phyloP scores from a whole-genome alignment of 92 coral and sea anemone genomes.

The Palythoa grandiflora region DNA sequence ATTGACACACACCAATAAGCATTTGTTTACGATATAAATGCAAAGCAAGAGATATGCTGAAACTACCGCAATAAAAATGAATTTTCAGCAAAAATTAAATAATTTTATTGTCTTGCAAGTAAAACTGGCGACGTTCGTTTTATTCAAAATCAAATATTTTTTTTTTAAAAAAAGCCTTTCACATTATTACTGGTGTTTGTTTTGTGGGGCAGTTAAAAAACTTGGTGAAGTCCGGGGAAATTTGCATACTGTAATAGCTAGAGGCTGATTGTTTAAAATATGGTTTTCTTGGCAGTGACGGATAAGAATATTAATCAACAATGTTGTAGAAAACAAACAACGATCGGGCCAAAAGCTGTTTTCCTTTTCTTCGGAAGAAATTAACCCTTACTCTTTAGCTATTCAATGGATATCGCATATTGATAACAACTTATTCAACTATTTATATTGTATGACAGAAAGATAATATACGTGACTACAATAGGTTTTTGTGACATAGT shows the following conservation, averaged over 20 bases:
- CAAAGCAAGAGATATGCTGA: background rate
- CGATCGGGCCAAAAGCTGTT: background rate
- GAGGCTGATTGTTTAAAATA: slow-evolving; percentile 4
- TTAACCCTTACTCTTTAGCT: background rate
- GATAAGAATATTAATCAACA: background rate
- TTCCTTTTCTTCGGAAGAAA: background rate
- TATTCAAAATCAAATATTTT: background rate
- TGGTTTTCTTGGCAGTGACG: background rate
- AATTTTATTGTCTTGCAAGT: background rate
- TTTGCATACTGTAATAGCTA: slow-evolving; percentile 3
- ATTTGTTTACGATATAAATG: background rate
- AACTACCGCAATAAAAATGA: background rate
- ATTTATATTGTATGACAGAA: background rate
- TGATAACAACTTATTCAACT: background rate
- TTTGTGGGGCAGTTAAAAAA: background rate
- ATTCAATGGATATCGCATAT: background rate
- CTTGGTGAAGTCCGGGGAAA: background rate
- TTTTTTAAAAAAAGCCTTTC: background rate
- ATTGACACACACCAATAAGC: background rate
- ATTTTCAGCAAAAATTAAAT: background rate
- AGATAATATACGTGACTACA: background rate
- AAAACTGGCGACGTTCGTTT: background rate
- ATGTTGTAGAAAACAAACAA: background rate
- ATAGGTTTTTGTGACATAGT: background rate
- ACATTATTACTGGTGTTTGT: background rate